A percentile compares a stretch with the other conserved stretches of the same genome.
Conservation (phyloP, 2,888 invertebrate genomes). For the Gnatocerus cornutus region DNA sequence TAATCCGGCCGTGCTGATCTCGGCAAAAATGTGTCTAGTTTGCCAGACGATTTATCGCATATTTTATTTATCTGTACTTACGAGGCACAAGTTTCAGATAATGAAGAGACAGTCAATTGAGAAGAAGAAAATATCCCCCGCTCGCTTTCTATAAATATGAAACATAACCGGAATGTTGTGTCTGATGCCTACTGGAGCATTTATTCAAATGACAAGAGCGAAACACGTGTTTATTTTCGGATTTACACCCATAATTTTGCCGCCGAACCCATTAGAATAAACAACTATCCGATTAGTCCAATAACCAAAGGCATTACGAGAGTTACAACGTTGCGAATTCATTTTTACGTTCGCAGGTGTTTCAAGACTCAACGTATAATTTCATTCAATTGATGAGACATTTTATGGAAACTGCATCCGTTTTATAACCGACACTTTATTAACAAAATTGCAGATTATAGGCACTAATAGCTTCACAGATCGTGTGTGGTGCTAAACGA, state of each 20-base stretch:
- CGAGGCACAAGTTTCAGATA: conserved; percentile 40
- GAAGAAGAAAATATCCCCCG: conserved; percentile 16
- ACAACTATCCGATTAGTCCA: conserved; percentile 40
- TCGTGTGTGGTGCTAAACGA: conserved; percentile 11
- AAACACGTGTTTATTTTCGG: conserved; percentile 38
- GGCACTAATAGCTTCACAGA: conserved; percentile 3
- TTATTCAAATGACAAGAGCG: conserved; percentile 35
- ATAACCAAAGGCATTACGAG: conserved; percentile 30
- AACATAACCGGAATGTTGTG: conserved; percentile 14
- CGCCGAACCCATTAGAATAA: conserved; percentile 20
- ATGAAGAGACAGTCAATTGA: conserved; percentile 16
- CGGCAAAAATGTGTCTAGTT: conserved; percentile 54
- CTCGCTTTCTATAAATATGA: conserved; percentile 22
- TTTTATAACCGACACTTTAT: background rate
- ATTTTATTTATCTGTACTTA: conserved; percentile 49
- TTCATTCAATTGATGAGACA: conserved; percentile 11
- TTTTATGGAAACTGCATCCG: conserved; percentile 7
- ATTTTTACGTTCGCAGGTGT: conserved; percentile 21
- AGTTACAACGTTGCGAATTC: background rate
- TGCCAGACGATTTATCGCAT: conserved; percentile 52
- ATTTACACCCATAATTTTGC: conserved; percentile 37
- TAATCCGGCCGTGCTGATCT: conserved; percentile 50
- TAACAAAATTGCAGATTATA: background rate
- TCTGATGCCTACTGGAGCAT: background rate
- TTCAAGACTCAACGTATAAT: conserved; percentile 10